Conservation (phyloP, 2,797 vertebrate species). For the Poecilia velifera region DNA sequence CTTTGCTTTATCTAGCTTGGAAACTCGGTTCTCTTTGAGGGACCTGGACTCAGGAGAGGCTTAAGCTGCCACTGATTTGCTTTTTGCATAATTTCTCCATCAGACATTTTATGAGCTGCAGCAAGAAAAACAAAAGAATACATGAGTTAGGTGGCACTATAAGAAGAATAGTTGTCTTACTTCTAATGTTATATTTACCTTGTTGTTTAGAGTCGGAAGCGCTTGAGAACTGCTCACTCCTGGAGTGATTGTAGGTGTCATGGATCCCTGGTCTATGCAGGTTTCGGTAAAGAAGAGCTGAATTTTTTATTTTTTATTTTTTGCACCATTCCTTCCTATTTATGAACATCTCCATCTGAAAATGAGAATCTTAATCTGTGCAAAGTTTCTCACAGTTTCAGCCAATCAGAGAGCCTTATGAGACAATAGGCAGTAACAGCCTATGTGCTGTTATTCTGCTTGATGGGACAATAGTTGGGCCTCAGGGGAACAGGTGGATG, state of each 20-base stretch:
- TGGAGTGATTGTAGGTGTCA: slow-evolving; percentile 77
- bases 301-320: too few relatives aligned
- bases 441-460: slow-evolving; percentile 40
- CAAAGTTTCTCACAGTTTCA: slow-evolving; percentile 76
- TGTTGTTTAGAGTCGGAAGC: slow-evolving; percentile 59
- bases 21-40: slow-evolving; percentile 72
- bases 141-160: background rate
- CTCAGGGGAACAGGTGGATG: slow-evolving; percentile 59
- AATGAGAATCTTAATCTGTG: slow-evolving; percentile 79
- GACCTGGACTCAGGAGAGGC: slow-evolving; percentile 80
- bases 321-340: slow-evolving; percentile 70
- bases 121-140: slow-evolving; percentile 24
- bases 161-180: background rate
- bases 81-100: slow-evolving; percentile 83
- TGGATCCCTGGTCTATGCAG: slow-evolving; percentile 64
- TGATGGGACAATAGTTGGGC: slow-evolving; percentile 52
- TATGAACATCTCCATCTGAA: slow-evolving; percentile 87
- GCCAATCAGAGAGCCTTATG: slow-evolving; percentile 80
- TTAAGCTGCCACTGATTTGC: slow-evolving; percentile 82
- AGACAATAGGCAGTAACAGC: slow-evolving; percentile 65
- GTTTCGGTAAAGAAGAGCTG: slow-evolving; percentile 25
- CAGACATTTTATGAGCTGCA: slow-evolving; percentile 80
- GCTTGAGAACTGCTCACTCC: slow-evolving; percentile 63
- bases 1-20: slow-evolving; percentile 79
- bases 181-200: slow-evolving; percentile 11